Percentiles rank a stretch among this genome's conserved stretches.
Evolutionary conservation across 1,140 invertebrate species (phyloP).

Genomic region (Octopus bimaculoides): DNA sequence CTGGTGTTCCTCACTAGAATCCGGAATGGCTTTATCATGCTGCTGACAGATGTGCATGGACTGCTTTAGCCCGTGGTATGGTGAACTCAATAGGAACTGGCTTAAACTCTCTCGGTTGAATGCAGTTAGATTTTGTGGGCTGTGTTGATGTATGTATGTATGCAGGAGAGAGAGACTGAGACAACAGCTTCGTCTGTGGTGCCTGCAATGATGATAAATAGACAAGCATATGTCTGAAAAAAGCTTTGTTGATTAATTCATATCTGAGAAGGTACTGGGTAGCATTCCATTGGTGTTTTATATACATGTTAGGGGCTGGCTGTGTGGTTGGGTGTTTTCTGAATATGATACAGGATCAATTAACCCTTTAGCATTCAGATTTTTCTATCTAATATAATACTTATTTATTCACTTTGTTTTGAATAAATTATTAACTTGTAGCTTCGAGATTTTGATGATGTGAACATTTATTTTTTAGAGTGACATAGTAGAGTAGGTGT

Average conservation of each 20-base stretch:
- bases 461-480: no score
- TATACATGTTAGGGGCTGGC: background rate
- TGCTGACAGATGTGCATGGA: no score
- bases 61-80: no score
- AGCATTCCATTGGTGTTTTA: background rate
- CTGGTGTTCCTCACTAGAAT: no score
- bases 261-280: background rate
- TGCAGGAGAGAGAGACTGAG: no score
- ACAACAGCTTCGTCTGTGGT: background rate
- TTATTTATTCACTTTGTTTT: background rate
- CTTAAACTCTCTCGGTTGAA: background rate
- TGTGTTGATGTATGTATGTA: background rate
- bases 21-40: no score
- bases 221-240: constrained; percentile 8
- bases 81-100: background rate
- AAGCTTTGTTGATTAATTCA: background rate
- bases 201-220: background rate
- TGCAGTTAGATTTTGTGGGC: background rate
- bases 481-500: no score
- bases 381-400: background rate
- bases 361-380: background rate
- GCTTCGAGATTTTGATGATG: no score
- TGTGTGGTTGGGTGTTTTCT: background rate
- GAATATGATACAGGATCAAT: background rate
- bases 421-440: background rate